Base-by-base conservation (phyloP, 1,140 invertebrate genomes). In the Drosophila repleta region DNA sequence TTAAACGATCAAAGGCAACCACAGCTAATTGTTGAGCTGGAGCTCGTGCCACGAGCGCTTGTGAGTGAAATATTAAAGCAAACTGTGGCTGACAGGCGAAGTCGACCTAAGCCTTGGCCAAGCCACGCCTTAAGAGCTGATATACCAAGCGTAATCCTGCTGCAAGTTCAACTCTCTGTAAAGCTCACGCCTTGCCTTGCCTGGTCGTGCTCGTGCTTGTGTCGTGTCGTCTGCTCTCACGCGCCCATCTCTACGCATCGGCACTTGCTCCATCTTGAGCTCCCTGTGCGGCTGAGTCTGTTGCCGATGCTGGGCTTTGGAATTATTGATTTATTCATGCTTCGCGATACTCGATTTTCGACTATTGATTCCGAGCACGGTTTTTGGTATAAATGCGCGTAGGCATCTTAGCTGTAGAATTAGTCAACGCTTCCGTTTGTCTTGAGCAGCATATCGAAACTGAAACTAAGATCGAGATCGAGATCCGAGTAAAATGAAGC, bases 351-450 rank as follows among this genome's bases (percentile, higher is more conserved):
- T 48, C 35, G 43, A 37, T 46, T 53, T 73, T 63, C 17, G 56
- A 66, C 26, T 46, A 61, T 66, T 20, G 52, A 32, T 63, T 68
- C 67, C 46, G 61, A 37, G 24, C 21, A 21, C 51, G 58, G 57
- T 65, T 26, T 60, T 70, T 49, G 69, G 55, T 82, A 83, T 88
- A 89, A 84, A 89, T 74, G 70, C 67, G 74, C 52, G 70, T 63
- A 53, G 45, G 21, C 57, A 39, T 21, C 53, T 17, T 26, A n/a
- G 43, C 51, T 66, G 17, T 51, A 65, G 57, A 66, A 78, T 87
- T 87, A 90, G 87, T 90, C 62, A 76, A 74, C 74, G 71, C 75
- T 78, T 68, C 66, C 57, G 60, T 60, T 83, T 46, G 58, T 69
- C 72, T 90, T 87, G 68, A 64, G 70, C 84, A 83, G 52, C 73